Base-by-base conservation (phyloP, 2,113 vertebrate species). In the Limnothrissa miodon region DNA sequence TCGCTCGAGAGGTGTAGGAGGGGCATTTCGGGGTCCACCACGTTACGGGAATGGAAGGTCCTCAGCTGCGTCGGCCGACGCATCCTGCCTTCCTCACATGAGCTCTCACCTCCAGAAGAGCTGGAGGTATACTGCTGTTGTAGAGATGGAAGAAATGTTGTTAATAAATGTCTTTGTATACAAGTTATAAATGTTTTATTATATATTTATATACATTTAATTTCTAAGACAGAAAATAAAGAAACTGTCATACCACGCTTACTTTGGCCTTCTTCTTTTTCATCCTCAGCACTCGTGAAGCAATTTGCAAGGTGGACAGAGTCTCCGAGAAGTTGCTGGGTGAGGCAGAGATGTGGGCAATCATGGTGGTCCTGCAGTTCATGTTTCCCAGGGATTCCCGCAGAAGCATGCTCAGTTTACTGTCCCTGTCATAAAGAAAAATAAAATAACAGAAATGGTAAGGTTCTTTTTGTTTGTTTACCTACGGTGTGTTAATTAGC, bases 201-300 rank as follows among this genome's bases (percentile, higher is more conserved):
- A 62, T 10, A 62, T 13, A 10, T 59, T 25, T 25, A 59, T 59
- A 29, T 11, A n/a, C 7, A 62, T 15, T 62, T n/a, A 1, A 2
- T 62, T 29, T 62, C 2, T 29, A 11, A 62, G 5, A 25, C 11
- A 29, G 25, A 7, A 10, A 62, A 62, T 62, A 48, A 80, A 36
- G 17, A 46, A 4, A 46, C 6, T 56, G 86, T 90, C 92, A 90
- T 90, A 95, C 93, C 86, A 92, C 88, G 13, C 94, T 94, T 91
- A 99, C 98, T 97, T 99, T 99, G 36, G 96, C 96, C 91, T 99
- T 99, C 95, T 99, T 99, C 86, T 99, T 99, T 94, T 99, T 99
- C 97, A 99, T 97, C 88, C 98, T 95, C 84, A 99, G 93, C 83
- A 99, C 96, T 0, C 98, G 93, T 0, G 98, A 97, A 25, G 98